phyloP scores from a whole-genome alignment of 2,888 invertebrate genomes.

The Gastracanthus pulcherrimus region DNA sequence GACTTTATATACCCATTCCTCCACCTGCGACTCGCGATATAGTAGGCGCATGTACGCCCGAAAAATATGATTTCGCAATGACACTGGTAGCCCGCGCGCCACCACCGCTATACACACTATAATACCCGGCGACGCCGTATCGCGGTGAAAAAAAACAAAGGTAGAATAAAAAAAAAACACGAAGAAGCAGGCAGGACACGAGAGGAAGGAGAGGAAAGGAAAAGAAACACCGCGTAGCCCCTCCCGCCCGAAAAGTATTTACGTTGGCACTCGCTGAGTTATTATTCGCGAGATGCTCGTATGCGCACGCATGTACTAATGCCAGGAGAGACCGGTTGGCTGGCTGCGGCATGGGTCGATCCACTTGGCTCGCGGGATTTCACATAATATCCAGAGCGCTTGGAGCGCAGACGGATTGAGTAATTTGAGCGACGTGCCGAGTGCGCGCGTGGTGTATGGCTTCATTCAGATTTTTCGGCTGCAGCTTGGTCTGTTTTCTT shows the following conservation, averaged over 20 bases:
- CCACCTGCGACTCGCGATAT: too few species aligned
- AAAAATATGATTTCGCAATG: constrained; percentile 12
- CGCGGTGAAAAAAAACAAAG: too few species aligned
- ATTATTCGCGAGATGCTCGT: constrained; percentile 14
- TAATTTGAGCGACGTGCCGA: neutral
- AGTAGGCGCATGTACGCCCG: neutral
- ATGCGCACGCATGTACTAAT: too few species aligned
- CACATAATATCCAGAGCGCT: neutral
- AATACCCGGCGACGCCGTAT: too few species aligned
- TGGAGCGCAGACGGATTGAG: neutral
- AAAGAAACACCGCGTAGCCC: neutral
- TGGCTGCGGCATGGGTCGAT: neutral
- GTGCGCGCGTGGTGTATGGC: neutral
- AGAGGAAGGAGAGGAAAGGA: neutral
- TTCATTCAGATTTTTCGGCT: neutral
- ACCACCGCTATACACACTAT: too few species aligned
- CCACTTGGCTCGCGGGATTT: neutral
- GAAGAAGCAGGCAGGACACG: too few species aligned
- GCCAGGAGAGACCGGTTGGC: constrained; percentile 1
- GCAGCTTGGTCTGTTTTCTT: neutral
- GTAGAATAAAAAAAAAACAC: too few species aligned
- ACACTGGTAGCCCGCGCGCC: neutral
- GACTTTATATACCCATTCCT: constrained; percentile 24
- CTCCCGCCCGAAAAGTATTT: neutral
- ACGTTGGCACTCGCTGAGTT: neutral